Conservation (phyloP, 2,113 vertebrate genomes). For the Cryptomyrus ogoouensis region DNA sequence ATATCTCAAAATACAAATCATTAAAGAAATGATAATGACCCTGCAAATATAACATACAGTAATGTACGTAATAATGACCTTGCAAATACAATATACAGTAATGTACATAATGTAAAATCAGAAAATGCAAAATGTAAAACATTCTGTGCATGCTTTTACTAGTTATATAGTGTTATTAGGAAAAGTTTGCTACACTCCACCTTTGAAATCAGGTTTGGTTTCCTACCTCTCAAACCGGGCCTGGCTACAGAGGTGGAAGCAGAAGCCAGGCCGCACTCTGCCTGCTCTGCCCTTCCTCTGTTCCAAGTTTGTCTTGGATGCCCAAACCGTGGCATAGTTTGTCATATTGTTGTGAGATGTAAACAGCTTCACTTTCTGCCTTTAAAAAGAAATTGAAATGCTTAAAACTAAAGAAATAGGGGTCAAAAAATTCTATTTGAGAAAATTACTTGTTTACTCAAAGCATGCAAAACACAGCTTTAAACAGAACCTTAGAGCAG, state of each 20-base stretch:
- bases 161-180: not conserved
- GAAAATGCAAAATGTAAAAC: not conserved
- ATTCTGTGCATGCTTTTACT: not conserved
- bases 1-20: not conserved
- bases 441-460: not conserved
- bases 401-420: not conserved
- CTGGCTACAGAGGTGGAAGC: conserved; percentile 85
- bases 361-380: conserved; percentile 95
- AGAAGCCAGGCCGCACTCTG: conserved; percentile 81
- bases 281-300: conserved; percentile 90
- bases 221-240: conserved; percentile 79
- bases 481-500: not conserved
- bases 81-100: not conserved
- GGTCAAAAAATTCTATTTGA: not conserved
- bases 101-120: not conserved
- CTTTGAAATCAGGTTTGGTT: not conserved
- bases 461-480: not conserved
- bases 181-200: not conserved
- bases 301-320: conserved; percentile 92
- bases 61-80: not conserved
- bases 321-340: conserved; percentile 96
- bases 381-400: conserved; percentile 36
- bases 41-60: too few species aligned
- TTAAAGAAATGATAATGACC: too few species aligned
- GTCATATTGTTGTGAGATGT: conserved; percentile 98